Conservation (phyloP, 2,888 invertebrate genomes). For the Epistrophe grossulariae region DNA sequence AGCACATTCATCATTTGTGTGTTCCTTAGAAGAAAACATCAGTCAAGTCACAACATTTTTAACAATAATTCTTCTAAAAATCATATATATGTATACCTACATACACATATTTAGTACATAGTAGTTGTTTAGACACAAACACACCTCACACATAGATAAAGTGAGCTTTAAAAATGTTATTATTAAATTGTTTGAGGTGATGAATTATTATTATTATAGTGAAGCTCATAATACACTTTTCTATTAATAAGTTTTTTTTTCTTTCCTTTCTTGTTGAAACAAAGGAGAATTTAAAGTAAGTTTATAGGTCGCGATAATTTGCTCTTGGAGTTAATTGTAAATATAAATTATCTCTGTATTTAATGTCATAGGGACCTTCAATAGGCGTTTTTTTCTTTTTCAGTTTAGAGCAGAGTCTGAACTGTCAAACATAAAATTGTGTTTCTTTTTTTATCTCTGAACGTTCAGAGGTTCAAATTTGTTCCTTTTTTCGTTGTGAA, state of each 20-base stretch:
- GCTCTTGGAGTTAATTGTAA: background rate
- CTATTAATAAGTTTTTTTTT: conserved; percentile 32
- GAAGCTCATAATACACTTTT: conserved; percentile 10
- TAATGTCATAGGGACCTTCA: too few species aligned
- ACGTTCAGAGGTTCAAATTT: too few species aligned
- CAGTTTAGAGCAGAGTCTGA: too few species aligned
- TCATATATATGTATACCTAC: conserved; percentile 5
- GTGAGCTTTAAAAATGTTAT: conserved; percentile 35
- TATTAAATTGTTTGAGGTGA: conserved; percentile 70
- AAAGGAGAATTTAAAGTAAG: conserved; percentile 30
- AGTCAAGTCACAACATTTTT: conserved; percentile 28
- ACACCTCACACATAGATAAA: conserved; percentile 4
- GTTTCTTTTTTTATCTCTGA: too few species aligned
- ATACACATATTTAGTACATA: background rate
- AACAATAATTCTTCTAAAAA: conserved; percentile 32
- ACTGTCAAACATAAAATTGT: too few species aligned
- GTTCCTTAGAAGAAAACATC: conserved; percentile 17
- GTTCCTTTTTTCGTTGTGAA: too few species aligned
- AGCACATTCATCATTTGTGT: conserved; percentile 43
- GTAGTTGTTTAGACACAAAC: background rate
- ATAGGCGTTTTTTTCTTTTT: too few species aligned
- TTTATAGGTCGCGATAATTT: background rate
- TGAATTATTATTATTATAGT: conserved; percentile 56
- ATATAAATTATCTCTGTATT: too few species aligned
- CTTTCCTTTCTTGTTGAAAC: conserved; percentile 21